A percentile compares a stretch with the other conserved stretches of the same genome.
Conservation (phyloP, 2,888 invertebrate genomes). For the Folsomia candida region DNA sequence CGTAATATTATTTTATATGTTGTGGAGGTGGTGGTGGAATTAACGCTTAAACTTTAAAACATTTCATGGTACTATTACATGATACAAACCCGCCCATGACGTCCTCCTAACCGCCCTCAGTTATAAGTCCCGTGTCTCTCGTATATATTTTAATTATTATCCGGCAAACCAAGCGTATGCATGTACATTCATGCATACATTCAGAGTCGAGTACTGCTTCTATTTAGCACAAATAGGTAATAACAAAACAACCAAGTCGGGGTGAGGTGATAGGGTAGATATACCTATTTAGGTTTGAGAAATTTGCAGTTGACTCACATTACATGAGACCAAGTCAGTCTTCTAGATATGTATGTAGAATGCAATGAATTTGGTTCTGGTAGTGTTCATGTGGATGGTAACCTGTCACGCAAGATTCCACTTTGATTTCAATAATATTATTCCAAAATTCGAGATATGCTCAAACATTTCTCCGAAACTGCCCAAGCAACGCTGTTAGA, state of each 20-base stretch:
- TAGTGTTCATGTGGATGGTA: slow-evolving; percentile 13
- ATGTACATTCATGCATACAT: too few relatives aligned
- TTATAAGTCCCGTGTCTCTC: slow-evolving; percentile 41
- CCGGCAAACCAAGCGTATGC: slow-evolving; percentile 1
- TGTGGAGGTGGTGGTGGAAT: not conserved
- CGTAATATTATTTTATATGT: not conserved
- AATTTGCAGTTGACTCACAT: not conserved
- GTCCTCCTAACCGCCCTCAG: slow-evolving; percentile 40
- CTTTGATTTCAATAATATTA: slow-evolving; percentile 43
- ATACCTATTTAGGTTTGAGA: not conserved
- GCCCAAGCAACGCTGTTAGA: not conserved
- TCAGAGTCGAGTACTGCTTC: not conserved
- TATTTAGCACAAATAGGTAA: too few relatives aligned
- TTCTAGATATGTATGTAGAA: not conserved
- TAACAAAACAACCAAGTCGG: too few relatives aligned
- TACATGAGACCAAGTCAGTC: not conserved
- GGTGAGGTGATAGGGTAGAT: not conserved
- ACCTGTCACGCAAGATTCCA: slow-evolving; percentile 47
- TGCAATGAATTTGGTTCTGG: slow-evolving; percentile 9
- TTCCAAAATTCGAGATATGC: not conserved
- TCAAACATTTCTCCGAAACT: not conserved
- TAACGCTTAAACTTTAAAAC: slow-evolving; percentile 8
- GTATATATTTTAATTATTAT: slow-evolving; percentile 25
- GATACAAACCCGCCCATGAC: slow-evolving; percentile 34
- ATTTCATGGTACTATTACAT: slow-evolving; percentile 13